Percentiles rank a stretch among this genome's conserved stretches.
Evolutionary conservation across 2,797 vertebrate species (phyloP).

Genomic region (Sebastes aleutianus): DNA sequence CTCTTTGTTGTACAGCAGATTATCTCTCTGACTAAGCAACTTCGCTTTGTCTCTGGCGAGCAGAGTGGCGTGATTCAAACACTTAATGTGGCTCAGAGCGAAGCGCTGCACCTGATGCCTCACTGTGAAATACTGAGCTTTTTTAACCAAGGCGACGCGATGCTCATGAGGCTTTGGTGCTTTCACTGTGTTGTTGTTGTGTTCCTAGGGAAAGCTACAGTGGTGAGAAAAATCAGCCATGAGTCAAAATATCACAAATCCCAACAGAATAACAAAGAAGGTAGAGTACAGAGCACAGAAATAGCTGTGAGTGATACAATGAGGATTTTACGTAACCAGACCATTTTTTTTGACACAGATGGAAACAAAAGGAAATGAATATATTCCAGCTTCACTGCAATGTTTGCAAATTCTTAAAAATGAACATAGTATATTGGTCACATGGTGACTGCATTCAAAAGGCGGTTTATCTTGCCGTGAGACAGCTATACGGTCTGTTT

Average conservation of each 20-base stretch:
- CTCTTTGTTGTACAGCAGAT: conserved; percentile 42
- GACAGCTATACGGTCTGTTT: too few species aligned
- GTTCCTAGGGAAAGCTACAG: conserved; percentile 1
- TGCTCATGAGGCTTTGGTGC: conserved; percentile 13
- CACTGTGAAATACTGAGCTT: conserved; percentile 2
- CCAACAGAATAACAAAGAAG: neutral
- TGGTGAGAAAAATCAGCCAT: conserved; percentile 10
- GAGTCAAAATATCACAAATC: conserved; percentile 17
- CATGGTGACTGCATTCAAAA: neutral
- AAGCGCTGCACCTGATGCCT: conserved; percentile 61
- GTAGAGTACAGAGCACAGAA: neutral
- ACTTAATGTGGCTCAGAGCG: conserved; percentile 38
- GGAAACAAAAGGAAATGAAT: neutral
- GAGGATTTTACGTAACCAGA: neutral
- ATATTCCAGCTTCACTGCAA: neutral
- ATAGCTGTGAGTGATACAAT: conserved; percentile 13
- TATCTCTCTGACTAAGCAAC: conserved; percentile 46
- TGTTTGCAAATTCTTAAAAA: neutral
- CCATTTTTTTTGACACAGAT: neutral
- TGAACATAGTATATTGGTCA: neutral
- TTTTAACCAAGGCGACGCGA: conserved; percentile 3
- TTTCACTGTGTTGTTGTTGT: neutral
- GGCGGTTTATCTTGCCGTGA: neutral
- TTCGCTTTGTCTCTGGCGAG: conserved; percentile 40
- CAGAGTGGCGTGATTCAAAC: conserved; percentile 43